Evolutionary conservation across 2,113 vertebrate genomes (phyloP).

Genomic region (Barnardius zonarius): DNA sequence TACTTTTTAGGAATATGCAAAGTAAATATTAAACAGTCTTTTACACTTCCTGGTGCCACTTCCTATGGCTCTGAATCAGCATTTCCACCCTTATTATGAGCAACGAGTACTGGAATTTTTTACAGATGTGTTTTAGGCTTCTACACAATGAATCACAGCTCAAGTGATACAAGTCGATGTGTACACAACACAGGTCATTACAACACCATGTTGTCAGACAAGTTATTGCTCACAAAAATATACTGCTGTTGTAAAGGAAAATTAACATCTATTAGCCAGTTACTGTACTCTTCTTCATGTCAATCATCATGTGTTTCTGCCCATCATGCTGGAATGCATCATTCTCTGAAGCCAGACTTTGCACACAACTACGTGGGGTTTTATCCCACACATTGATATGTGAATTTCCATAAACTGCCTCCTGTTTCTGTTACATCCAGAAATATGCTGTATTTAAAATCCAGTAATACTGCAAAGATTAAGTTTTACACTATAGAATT

Average conservation of each 20-base stretch:
- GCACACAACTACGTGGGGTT: background rate
- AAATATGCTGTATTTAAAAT: background rate
- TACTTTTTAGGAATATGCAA: slow-evolving; percentile 60
- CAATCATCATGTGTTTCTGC: background rate
- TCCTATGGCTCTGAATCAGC: slow-evolving; percentile 16
- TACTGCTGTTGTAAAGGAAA: background rate
- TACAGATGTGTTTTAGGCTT: background rate
- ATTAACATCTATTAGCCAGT: background rate
- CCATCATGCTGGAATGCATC: background rate
- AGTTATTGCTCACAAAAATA: slow-evolving; percentile 24
- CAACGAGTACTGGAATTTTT: slow-evolving; percentile 9
- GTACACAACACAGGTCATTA: slow-evolving; percentile 28
- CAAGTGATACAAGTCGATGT: slow-evolving; percentile 13
- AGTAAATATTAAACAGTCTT: slow-evolving; percentile 5
- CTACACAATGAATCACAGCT: slow-evolving; percentile 41
- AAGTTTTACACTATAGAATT: background rate
- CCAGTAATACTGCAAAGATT: background rate
- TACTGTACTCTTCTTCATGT: background rate
- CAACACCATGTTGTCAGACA: slow-evolving; percentile 17
- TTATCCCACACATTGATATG: background rate
- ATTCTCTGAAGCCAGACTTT: background rate
- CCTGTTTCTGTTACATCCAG: background rate
- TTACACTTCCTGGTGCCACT: slow-evolving; percentile 8
- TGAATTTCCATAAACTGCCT: background rate
- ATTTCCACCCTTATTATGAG: background rate